Base-by-base conservation (phyloP, 92 coral and sea anemone species). In the Umimayanthus chanpuru region DNA sequence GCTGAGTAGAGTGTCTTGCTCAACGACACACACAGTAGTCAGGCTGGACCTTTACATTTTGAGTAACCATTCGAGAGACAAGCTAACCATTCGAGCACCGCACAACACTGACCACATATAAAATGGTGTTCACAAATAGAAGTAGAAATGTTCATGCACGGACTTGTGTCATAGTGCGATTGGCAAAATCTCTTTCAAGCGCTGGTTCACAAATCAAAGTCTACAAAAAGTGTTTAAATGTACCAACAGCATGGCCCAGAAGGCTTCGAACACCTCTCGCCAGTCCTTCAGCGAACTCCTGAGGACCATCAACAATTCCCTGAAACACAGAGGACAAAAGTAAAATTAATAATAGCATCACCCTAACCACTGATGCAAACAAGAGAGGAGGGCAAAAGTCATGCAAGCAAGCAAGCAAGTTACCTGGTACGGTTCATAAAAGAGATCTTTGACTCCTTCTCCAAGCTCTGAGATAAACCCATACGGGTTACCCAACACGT, bases 381-480 rank as follows among this genome's bases (percentile, higher is more conserved):
- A 53, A 47, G 58, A 15, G 20, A 53, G 58, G 58, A 2, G 58
- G 58, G 58, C 20, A 53, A 14, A 53, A 53, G 14, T 15, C 20
- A 53, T 53, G 58, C 58, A 53, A 53, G 14, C 14, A 53, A 9
- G 64, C 55, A 41, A 89, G 43, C 25, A 15, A 41, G 39, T 3
- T 81, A 96, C 98, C 94, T 96, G 98, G 85, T 96, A 96, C 0
- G 98, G 98, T 76, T 97, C 99, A 83, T 97, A 97, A 81, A 97
- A 97, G 77, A 97, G 85, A 83, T 97, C 99, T 73, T 73, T 95
- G 0, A 97, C 97, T 28, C 99, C 99, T 56, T 95, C 98, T 25
- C 96, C 94, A 61, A 97, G 90, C 41, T 94, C 98, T 25, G 95
- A 88, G 81, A 95, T 93, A 67, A 97, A 82, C 2, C 92, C 99